Base-by-base conservation (phyloP, 30 jellyfish, hydroid and myxozoan genomes). In the Chironex yamaguchii region DNA sequence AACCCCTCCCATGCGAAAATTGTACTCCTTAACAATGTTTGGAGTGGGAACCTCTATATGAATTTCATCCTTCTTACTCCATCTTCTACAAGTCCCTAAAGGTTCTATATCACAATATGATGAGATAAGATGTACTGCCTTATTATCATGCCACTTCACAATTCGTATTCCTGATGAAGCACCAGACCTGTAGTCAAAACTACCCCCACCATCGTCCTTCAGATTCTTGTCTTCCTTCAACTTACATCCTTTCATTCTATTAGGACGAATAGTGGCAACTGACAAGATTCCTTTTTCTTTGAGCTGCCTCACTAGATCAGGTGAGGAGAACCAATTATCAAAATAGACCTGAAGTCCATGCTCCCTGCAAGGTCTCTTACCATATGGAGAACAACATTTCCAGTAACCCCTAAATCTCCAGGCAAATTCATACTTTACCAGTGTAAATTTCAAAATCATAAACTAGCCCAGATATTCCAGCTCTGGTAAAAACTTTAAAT, bases 121-220 rank as follows among this genome's bases (percentile, higher is more conserved):
- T 22, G 67, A 76, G 25, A 76, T 35, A 2, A 29, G 84, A 34
- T 89, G 97, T 0, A 89, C 96, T 3, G 86, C 73, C 71, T 62
- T 89, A 78, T 89, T 89, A 74, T 89, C 97, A 32, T 51, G 42
- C 91, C 96, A 82, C 73, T 67, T 82, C 22, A 82, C 91, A 71
- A 89, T 62, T 3, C 67, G 50, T 11, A 89, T 42, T 17, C 95
- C 91, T 23, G 90, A 28, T 31, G 53, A 34, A 28, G 50, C 66
- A 67, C 82, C 96, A 11, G 63, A 1, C 79, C 34, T 23, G 71
- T 20, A 81, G 51, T 65, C 96, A 36, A 25, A 58, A 33, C 78
- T 52, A 6, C 89, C 97, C 49, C 96, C 63, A 3, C 96, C 96
- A 1, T 33, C n/a, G 30, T 82, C 34, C 49, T 64, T 82, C 82